Conservation (phyloP, 2,888 invertebrate species). For the Hanleya hanleyi region DNA sequence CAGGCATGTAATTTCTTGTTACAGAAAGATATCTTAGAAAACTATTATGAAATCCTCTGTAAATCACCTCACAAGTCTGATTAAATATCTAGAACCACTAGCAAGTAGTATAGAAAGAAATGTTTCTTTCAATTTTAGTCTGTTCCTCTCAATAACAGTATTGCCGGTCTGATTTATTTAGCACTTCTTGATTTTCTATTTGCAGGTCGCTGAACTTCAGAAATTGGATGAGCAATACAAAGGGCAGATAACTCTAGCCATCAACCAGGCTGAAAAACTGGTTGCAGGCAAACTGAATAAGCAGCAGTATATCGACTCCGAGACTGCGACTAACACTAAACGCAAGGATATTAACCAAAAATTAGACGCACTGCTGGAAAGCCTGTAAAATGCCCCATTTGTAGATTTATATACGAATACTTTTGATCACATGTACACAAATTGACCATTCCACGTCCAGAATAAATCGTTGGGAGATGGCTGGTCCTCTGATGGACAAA, state of each 20-base stretch:
- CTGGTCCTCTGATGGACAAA: too few species aligned
- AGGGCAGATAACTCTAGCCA: conserved; percentile 67
- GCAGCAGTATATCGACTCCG: conserved; percentile 78
- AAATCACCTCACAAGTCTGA: too few species aligned
- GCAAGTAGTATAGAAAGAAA: too few species aligned
- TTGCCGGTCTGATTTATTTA: neutral
- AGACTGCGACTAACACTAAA: conserved; percentile 77
- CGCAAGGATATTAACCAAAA: conserved; percentile 76
- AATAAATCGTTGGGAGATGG: too few species aligned
- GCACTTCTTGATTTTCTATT: neutral
- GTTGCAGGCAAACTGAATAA: conserved; percentile 79
- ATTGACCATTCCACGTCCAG: too few species aligned
- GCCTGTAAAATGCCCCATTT: conserved; percentile 1
- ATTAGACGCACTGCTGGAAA: conserved; percentile 63
- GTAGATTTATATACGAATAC: too few species aligned
- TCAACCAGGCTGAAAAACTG: conserved; percentile 78
- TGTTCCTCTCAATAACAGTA: neutral
- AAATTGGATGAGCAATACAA: conserved; percentile 75
- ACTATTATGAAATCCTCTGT: too few species aligned
- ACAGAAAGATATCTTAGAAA: too few species aligned
- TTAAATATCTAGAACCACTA: too few species aligned
- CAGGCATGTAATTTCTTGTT: too few species aligned
- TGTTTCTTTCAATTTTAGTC: too few species aligned
- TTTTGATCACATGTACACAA: too few species aligned
- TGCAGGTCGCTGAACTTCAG: conserved; percentile 77